Percentiles rank a stretch among this genome's conserved stretches.
phyloP scores from a whole-genome alignment of 1,140 invertebrate genomes.

The Trichomalopsis sarcophagae region DNA sequence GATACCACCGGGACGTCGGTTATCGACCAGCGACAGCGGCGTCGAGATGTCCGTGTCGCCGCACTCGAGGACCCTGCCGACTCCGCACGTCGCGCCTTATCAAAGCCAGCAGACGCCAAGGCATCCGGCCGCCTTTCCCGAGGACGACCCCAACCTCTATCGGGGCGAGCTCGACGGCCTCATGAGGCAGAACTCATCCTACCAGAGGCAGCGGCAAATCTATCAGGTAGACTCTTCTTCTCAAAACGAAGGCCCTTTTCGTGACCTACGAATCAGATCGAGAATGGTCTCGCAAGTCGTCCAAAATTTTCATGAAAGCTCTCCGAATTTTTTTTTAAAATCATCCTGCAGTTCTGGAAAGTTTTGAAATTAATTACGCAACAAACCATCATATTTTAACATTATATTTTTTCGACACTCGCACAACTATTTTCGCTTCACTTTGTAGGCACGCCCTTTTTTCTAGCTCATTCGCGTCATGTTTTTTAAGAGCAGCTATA shows the following conservation, averaged over 20 bases:
- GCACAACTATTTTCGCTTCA: no score
- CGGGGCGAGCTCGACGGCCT: slow-evolving; percentile 84
- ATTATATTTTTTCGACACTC: no score
- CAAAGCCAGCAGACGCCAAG: slow-evolving; percentile 69
- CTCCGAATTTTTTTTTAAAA: no score
- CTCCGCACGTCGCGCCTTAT: slow-evolving; percentile 66
- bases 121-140: slow-evolving; percentile 72
- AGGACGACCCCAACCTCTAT: slow-evolving; percentile 80
- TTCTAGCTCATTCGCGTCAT: no score
- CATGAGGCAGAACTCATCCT: slow-evolving; percentile 83
- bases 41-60: slow-evolving; percentile 72
- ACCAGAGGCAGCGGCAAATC: slow-evolving; percentile 68
- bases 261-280: background rate
- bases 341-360: no score
- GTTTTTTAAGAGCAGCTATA: no score
- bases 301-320: no score
- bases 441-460: no score
- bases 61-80: slow-evolving; percentile 69
- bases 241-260: no score
- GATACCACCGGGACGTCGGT: slow-evolving; percentile 67
- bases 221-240: slow-evolving; percentile 64
- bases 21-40: slow-evolving; percentile 72
- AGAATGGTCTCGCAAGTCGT: no score
- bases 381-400: no score
- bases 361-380: no score